Evolutionary conservation across 2,113 vertebrate species (phyloP).

Genomic region (Lethenteron camtschaticum): DNA sequence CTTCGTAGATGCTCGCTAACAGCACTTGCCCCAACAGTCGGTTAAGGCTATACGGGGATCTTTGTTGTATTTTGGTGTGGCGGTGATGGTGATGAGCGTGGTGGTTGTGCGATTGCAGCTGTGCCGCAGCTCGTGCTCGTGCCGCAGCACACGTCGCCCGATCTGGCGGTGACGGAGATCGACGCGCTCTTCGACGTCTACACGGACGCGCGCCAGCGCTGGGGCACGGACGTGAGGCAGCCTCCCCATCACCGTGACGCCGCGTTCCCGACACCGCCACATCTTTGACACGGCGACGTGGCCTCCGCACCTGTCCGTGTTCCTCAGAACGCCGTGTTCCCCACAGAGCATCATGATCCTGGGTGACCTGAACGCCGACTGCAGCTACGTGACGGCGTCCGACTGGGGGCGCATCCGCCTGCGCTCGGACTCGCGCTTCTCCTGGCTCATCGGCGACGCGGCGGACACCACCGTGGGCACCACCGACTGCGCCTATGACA

Average conservation of each 20-base stretch:
- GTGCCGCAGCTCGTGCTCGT: slow-evolving; percentile 30
- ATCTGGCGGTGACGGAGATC: slow-evolving; percentile 26
- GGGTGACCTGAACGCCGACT: slow-evolving; percentile 66
- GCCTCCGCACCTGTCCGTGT: too few relatives aligned
- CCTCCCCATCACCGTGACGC: background rate
- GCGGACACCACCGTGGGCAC: slow-evolving; percentile 44
- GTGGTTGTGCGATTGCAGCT: too few relatives aligned
- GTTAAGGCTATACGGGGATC: too few relatives aligned
- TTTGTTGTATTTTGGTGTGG: too few relatives aligned
- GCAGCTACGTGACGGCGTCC: slow-evolving; percentile 26
- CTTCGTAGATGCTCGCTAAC: too few relatives aligned
- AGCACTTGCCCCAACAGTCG: too few relatives aligned
- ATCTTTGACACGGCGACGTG: background rate
- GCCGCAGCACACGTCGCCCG: slow-evolving; percentile 49
- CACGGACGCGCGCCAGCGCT: slow-evolving; percentile 28
- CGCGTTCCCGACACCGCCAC: background rate
- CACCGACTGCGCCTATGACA: slow-evolving; percentile 53
- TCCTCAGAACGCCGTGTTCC: too few relatives aligned
- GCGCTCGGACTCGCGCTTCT: slow-evolving; percentile 39
- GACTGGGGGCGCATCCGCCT: slow-evolving; percentile 45
- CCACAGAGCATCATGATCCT: slow-evolving; percentile 53
- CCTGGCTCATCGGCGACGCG: slow-evolving; percentile 43
- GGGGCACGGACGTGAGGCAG: slow-evolving; percentile 35
- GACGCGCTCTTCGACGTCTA: slow-evolving; percentile 48
- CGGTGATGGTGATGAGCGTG: too few relatives aligned